Evolutionary conservation across 2,888 invertebrate species (phyloP), one percentile per base, ranked within the genome.

Genomic region (Hanleya hanleyi): DNA sequence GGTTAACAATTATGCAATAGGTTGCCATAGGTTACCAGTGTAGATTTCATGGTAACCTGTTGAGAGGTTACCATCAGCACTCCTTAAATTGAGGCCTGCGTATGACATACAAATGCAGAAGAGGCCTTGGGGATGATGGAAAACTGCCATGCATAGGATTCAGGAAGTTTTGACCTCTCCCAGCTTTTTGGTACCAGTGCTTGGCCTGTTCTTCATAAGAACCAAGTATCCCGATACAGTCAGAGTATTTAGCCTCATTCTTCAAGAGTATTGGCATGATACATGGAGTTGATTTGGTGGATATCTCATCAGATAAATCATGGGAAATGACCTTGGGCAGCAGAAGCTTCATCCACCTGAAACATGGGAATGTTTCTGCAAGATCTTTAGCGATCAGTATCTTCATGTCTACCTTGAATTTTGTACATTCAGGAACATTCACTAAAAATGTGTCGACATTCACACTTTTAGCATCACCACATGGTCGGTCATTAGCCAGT

Each of bases 211-310:
- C 49, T 49, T 38, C 51, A 33, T 6, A 69, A 22, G 26, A 18
- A 64, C 68, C 68, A 36, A 72, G 32, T 35, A 69, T 72, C n/a
- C 37, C 35, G 15, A 76, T 50, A 61, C 77, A 77, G 41, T 73
- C 75, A 26, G 69, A 67, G 73, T 77, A 73, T 22, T 62, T 47
- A 9, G 50, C 41, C 49, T 76, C 73, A 32, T 76, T 76, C 38
- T 74, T 76, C 18, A 71, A 38, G 22, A 66, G 35, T 41, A 76
- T 32, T 29, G 76, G 76, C 18, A 73, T 61, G 1, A 33, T 26
- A 67, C 7, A 47, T 50, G 1, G 37, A 35, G 38, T 49, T 36
- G 37, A 65, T 32, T 71, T 71, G n/a, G n/a, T 26, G 7, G 41
- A 51, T 62, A 73, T 73, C 5, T 22, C 67, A 2, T 69, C 57